Base-by-base conservation (phyloP, 2,797 vertebrate genomes). In the Coracias cyanogaster region DNA sequence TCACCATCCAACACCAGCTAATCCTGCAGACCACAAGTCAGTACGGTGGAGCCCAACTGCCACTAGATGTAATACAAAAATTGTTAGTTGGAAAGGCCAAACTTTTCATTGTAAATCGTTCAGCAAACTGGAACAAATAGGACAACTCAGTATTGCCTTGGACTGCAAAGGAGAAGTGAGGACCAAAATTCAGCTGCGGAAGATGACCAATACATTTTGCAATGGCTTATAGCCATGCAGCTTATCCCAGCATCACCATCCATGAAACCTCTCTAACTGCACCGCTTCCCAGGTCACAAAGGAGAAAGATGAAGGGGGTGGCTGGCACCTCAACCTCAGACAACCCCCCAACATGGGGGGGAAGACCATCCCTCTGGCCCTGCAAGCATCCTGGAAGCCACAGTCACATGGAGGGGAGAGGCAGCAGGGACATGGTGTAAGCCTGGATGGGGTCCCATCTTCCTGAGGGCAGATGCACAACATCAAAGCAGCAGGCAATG, bases 11-110 rank as follows among this genome's bases (percentile, higher is more conserved):
- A 66, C 37, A 78, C 35, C 73, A 91, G 52, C 35, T 60, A 54
- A 46, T 92, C 61, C 82, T 85, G 69, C 73, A 88, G 83, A 94
- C 86, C 89, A 69, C 54, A 95, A 87, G 93, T 94, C 86, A 77
- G 71, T 64, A 18, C 66, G 70, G 28, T 31, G 48, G 45, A 87
- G 73, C 55, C 82, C 73, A 95, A 35, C 8, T 62, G n/a, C 41
- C 80, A 90, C 83, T 90, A 93, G 52, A 82, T 13, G 11, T 64
- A 95, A 94, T 77, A 78, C 6, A 91, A 73, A 95, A 92, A 94
- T 39, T 83, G 72, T 45, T 72, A 90, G 79, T 79, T 9, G 6
- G 73, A 86, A 90, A 89, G 58, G 70, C 80, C 80, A 94, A 90
- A 62, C 16, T 86, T 93, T 93, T 86, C n/a, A 25, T 31, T 66